Percentiles rank a stretch among this genome's conserved stretches.
Conservation (phyloP, 1,140 invertebrate species). For the Chlorops oryzae region DNA sequence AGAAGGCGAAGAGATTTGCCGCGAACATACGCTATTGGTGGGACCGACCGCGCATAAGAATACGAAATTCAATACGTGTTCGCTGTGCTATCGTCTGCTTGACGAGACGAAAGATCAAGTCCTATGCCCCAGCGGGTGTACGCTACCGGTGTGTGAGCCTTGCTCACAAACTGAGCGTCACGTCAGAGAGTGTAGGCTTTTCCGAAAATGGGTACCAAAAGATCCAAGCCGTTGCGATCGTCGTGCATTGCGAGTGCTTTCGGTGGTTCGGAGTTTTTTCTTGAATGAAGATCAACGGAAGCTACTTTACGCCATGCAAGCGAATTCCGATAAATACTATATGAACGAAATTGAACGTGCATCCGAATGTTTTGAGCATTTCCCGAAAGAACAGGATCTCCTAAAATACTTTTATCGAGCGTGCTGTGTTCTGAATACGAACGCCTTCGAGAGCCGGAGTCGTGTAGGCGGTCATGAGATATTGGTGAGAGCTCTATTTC, state of each 20-base stretch:
- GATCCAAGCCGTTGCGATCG: slow-evolving; percentile 49
- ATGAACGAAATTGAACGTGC: slow-evolving; percentile 56
- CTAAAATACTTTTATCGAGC: slow-evolving; percentile 51
- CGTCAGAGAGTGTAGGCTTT: slow-evolving; percentile 54
- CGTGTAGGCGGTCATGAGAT: slow-evolving; percentile 49
- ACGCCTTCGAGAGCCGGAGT: slow-evolving; percentile 65
- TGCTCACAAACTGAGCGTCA: slow-evolving; percentile 55
- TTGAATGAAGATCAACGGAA: slow-evolving; percentile 52
- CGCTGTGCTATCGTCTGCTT: slow-evolving; percentile 29
- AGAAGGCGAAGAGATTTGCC: slow-evolving; percentile 61
- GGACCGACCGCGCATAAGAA: slow-evolving; percentile 51
- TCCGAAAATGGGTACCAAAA: slow-evolving; percentile 52
- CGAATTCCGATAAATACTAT: slow-evolving; percentile 52
- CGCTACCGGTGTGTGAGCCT: slow-evolving; percentile 44
- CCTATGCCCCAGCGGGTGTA: slow-evolving; percentile 47
- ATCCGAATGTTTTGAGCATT: slow-evolving; percentile 54
- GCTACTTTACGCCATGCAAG: slow-evolving; percentile 54
- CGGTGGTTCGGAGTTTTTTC: slow-evolving; percentile 56
- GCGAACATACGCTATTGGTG: slow-evolving; percentile 59
- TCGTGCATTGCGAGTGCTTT: slow-evolving; percentile 51
- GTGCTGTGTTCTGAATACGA: slow-evolving; percentile 64
- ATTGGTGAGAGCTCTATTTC: slow-evolving; percentile 64
- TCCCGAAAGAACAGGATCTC: slow-evolving; percentile 55
- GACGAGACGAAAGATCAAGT: slow-evolving; percentile 39
- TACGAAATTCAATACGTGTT: slow-evolving; percentile 32